Evolutionary conservation across 2,888 invertebrate species (phyloP).

Genomic region (Scaptomyza parva): DNA sequence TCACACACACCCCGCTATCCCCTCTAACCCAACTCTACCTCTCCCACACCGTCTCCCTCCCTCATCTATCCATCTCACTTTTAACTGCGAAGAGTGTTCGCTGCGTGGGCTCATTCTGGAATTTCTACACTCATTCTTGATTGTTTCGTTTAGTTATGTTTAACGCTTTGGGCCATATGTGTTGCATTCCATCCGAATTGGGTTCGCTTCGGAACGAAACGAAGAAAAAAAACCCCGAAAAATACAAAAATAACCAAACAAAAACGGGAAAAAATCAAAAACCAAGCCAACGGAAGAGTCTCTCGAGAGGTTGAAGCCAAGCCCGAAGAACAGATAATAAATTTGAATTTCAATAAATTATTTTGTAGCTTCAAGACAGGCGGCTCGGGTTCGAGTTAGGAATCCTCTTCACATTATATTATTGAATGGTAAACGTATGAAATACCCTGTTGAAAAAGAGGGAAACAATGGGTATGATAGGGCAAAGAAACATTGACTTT

Average conservation of each 20-base stretch:
- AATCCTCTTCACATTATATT: conserved; percentile 45
- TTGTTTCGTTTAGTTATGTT: conserved; percentile 79
- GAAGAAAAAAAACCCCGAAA: conserved; percentile 5
- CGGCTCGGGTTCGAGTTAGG: conserved; percentile 20
- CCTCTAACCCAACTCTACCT: not conserved
- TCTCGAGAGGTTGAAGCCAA: conserved; percentile 54
- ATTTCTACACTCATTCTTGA: conserved; percentile 82
- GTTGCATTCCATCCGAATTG: conserved; percentile 80
- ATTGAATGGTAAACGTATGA: conserved; percentile 7
- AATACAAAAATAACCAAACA: conserved; percentile 9
- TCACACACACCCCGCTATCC: conserved; percentile 32
- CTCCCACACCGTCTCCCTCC: not conserved
- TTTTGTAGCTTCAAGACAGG: conserved; percentile 75
- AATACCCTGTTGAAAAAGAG: conserved; percentile 17
- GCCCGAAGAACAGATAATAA: conserved; percentile 75
- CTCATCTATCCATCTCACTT: conserved; percentile 1
- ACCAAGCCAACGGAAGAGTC: conserved; percentile 36
- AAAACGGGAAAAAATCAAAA: conserved; percentile 54
- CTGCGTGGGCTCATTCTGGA: conserved; percentile 82
- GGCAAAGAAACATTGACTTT: not conserved
- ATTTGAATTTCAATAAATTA: conserved; percentile 82
- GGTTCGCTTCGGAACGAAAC: conserved; percentile 61
- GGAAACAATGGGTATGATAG: not conserved
- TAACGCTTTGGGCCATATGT: conserved; percentile 80
- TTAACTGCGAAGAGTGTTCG: conserved; percentile 16